Evolutionary conservation across 2,888 invertebrate species (phyloP), one percentile per base, ranked within the genome.

Genomic region (Baccha elongata): DNA sequence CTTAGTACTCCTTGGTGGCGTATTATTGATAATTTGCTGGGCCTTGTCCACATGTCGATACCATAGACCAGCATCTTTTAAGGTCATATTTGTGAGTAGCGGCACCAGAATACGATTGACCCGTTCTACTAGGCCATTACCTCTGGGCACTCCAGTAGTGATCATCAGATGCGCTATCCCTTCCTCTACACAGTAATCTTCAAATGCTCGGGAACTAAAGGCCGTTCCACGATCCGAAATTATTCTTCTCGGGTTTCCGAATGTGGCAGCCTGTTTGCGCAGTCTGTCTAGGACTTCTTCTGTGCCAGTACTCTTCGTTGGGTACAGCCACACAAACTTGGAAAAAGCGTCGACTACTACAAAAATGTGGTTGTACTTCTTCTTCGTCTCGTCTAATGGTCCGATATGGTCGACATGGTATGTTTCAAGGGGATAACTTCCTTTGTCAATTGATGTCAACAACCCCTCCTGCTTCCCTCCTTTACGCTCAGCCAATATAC

Each of bases 151-250:
- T 3, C 89, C 86, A 86, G 83, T 88, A 4, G 75, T 48, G 3
- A 86, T 73, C 55, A 88, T 86, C 26, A 88, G 35, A 53, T 89
- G 89, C 19, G 67, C 58, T 11, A 85, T 75, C 0, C 64, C 73
- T 74, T 89, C 87, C 0, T 85, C 85, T 21, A 68, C 62, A 73
- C 89, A 90, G 68, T 87, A 89, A 3, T 83, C 67, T 53, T 86
- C 73, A 68, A 91, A 91, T 3, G 65, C 53, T 13, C 86, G 83
- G 1, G 88, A 87, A 0, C 90, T 91, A 64, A 89, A 91, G 1
- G 87, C 87, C 10, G 88, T 86, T 5, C 90, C 89, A 42, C 88
- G 73, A 67, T 91, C 90, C 0, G 87, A 87, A 3, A 91, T 87
- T 6, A 90, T 84, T 3, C 87, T 67, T 17, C 64, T 85, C n/a